A percentile compares a stretch with the other conserved stretches of the same genome.
These are phyloP conservation scores for Corythornis madagascariensis DNA, from an alignment of 2,113 vertebrate genomes.

Conservation along the genomic window DNA sequence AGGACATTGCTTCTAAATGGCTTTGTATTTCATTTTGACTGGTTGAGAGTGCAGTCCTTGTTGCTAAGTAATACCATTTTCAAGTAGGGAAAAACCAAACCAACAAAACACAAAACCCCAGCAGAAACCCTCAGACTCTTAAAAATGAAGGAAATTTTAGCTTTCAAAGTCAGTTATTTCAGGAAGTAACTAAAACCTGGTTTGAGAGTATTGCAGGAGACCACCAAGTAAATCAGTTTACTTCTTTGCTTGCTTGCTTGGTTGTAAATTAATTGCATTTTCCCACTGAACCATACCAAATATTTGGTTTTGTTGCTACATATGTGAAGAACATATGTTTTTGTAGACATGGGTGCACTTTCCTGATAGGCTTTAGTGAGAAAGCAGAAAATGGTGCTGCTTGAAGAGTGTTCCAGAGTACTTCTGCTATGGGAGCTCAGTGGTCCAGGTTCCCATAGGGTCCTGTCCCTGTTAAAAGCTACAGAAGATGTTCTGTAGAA, in stretches of 20 bases:
- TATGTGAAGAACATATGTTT: constrained; percentile 16
- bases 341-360: background rate
- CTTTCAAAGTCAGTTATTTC: background rate
- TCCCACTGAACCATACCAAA: background rate
- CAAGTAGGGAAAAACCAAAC: background rate
- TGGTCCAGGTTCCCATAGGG: background rate
- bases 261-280: constrained; percentile 14
- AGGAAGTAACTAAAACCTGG: constrained; percentile 21
- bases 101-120: background rate
- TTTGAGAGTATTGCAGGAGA: background rate
- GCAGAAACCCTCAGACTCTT: background rate
- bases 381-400: background rate
- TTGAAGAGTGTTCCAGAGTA: background rate
- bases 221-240: constrained; percentile 17
- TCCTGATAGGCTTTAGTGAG: background rate
- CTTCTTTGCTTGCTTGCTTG: background rate
- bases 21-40: background rate
- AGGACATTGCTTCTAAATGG: background rate
- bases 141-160: constrained; percentile 4
- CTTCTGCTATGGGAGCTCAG: background rate
- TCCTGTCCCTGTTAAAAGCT: background rate
- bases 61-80: constrained; percentile 21
- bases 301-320: background rate
- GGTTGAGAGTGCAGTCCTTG: background rate
- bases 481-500: background rate